phyloP scores from a whole-genome alignment of 1,140 invertebrate genomes.

The Drosophila kohkoa region DNA sequence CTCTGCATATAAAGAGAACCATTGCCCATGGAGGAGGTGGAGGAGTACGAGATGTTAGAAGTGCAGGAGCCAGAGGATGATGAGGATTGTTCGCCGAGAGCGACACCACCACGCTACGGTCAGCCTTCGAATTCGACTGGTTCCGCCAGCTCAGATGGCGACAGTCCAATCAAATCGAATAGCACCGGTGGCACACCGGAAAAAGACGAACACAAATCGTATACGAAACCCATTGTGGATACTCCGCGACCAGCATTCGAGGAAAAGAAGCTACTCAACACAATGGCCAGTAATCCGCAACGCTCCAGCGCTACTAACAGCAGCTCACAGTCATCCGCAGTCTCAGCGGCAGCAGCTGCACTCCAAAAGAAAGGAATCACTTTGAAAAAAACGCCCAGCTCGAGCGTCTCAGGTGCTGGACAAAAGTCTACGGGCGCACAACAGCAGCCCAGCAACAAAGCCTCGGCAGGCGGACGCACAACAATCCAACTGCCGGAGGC shows the following conservation, averaged over 20 bases:
- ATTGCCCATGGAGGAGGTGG: constrained; percentile 72
- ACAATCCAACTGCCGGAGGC: constrained; percentile 78
- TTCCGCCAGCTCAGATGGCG: constrained; percentile 71
- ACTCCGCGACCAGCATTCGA: constrained; percentile 70
- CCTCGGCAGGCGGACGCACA: constrained; percentile 42
- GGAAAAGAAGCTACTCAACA: constrained; percentile 77
- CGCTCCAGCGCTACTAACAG: constrained; percentile 13
- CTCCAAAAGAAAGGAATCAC: constrained; percentile 81
- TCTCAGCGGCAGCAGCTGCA: constrained; percentile 68
- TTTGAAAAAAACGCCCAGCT: constrained; percentile 66
- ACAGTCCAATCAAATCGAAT: constrained; percentile 75
- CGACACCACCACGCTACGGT: constrained; percentile 28
- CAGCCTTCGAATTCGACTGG: constrained; percentile 60
- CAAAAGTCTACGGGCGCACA: constrained; percentile 33
- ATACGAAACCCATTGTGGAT: constrained; percentile 55
- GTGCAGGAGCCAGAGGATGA: constrained; percentile 78
- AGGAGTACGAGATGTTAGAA: constrained; percentile 81
- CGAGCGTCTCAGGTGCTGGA: constrained; percentile 14
- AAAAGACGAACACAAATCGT: constrained; percentile 66
- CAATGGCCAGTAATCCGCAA: constrained; percentile 65
- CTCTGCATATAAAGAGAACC: constrained; percentile 45
- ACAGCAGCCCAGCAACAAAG: constrained; percentile 17
- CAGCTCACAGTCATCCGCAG: constrained; percentile 29
- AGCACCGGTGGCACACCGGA: constrained; percentile 71
- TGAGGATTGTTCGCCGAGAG: constrained; percentile 44